Conservation (phyloP, 2,888 invertebrate species). For the Aporophyla nigra region DNA sequence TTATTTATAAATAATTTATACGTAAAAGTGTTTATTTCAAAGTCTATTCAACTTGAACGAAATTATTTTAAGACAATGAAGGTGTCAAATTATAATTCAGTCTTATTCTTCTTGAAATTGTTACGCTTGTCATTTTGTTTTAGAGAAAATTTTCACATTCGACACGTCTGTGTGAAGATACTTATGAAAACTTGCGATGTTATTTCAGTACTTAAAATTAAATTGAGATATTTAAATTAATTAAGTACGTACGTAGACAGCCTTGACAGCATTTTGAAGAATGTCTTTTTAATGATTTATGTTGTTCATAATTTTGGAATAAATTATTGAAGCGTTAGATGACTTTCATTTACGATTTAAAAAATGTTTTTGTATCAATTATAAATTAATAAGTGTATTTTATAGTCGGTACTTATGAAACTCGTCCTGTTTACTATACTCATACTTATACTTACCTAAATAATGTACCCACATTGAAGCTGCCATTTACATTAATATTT, state of each 20-base stretch:
- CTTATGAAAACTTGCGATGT: conserved; percentile 33
- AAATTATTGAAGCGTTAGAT: too few species aligned
- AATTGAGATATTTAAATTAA: conserved; percentile 51
- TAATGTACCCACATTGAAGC: conserved; percentile 16
- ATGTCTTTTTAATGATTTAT: conserved; percentile 2
- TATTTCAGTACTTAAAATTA: conserved; percentile 31
- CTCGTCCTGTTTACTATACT: background rate
- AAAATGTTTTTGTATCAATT: background rate
- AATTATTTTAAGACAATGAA: conserved; percentile 44
- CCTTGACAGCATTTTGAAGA: conserved; percentile 4
- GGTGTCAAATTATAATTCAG: conserved; percentile 44
- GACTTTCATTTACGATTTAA: background rate
- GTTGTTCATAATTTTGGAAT: background rate
- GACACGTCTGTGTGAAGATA: conserved; percentile 36
- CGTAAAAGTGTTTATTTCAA: conserved; percentile 32
- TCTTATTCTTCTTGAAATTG: conserved; percentile 46
- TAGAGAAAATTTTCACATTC: conserved; percentile 36
- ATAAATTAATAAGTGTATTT: background rate
- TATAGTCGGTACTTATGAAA: background rate
- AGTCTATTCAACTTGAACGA: conserved; percentile 27
- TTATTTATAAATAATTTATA: conserved; percentile 24
- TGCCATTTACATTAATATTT: conserved; percentile 49
- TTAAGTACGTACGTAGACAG: conserved; percentile 16
- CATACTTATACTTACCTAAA: background rate
- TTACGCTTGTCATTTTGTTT: conserved; percentile 46